These are phyloP conservation scores for Gadus chalcogrammus DNA, from an alignment of 2,113 vertebrate species.

Conservation along the genomic window DNA sequence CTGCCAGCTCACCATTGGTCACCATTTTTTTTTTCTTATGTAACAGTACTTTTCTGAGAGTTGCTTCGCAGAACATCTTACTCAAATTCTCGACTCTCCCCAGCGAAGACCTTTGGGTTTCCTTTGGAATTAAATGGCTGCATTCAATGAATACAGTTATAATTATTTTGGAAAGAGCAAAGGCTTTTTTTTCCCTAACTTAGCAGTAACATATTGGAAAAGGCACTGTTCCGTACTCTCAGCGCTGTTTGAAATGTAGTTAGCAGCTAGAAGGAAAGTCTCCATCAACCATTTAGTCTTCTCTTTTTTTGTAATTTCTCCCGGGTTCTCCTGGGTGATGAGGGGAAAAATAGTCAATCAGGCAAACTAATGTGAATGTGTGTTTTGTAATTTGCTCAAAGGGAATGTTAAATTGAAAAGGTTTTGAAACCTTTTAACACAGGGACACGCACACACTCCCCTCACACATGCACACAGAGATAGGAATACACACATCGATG, in stretches of 20 bases:
- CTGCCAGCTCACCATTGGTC: constrained; percentile 54
- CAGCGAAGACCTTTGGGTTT: no score
- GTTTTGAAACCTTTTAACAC: constrained; percentile 75
- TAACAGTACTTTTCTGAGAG: constrained; percentile 40
- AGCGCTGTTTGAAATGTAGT: no score
- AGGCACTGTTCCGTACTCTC: no score
- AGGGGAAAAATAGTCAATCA: constrained; percentile 71
- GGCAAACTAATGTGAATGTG: constrained; percentile 66
- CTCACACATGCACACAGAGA: no score
- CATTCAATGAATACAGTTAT: no score
- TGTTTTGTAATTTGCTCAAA: constrained; percentile 75
- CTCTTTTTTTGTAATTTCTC: constrained; percentile 34
- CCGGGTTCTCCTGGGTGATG: constrained; percentile 56
- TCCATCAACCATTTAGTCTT: constrained; percentile 55
- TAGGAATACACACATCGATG: no score
- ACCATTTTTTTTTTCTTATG: constrained; percentile 40
- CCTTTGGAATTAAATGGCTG: no score
- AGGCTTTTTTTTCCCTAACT: no score
- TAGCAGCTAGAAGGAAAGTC: constrained; percentile 29
- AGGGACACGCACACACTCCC: constrained; percentile 55
- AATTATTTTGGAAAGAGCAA: no score
- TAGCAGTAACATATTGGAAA: no score
- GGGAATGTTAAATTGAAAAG: constrained; percentile 71
- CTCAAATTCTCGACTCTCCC: neutral
- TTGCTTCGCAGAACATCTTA: neutral